phyloP scores from a whole-genome alignment of 2,888 invertebrate species.

The Hemithea aestivaria region DNA sequence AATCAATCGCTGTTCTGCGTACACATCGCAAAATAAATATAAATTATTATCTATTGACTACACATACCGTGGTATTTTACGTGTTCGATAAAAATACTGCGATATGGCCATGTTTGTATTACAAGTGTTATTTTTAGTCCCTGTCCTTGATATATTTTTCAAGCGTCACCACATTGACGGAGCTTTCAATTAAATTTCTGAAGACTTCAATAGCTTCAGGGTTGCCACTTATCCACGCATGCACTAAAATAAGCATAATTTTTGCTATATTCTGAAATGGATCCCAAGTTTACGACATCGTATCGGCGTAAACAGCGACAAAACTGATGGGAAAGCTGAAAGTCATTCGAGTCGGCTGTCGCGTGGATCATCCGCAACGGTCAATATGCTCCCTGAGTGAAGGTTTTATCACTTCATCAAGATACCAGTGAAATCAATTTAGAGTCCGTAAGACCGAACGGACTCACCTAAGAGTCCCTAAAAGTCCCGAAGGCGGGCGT shows the following conservation, averaged over 20 bases:
- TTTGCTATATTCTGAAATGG: neutral
- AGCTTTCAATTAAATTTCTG: slow-evolving; percentile 50
- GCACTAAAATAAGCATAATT: neutral
- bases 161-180: slow-evolving; percentile 38
- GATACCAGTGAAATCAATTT: slow-evolving; percentile 72
- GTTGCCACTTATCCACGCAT: slow-evolving; percentile 28
- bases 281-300: neutral
- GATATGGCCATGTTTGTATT: no score
- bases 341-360: slow-evolving; percentile 16
- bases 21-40: slow-evolving; percentile 15
- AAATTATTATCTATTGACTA: slow-evolving; percentile 14
- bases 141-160: slow-evolving; percentile 39
- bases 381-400: slow-evolving; percentile 39
- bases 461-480: slow-evolving; percentile 74
- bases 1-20: slow-evolving; percentile 29
- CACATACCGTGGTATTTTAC: no score
- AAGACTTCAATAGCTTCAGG: slow-evolving; percentile 43
- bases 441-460: slow-evolving; percentile 58
- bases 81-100: no score
- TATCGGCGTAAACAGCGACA: neutral
- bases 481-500: slow-evolving; percentile 74
- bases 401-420: slow-evolving; percentile 69
- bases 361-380: slow-evolving; percentile 26
- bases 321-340: slow-evolving; percentile 2
- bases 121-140: no score